Evolutionary conservation across 2,888 invertebrate genomes (phyloP).

Genomic region (Minunthozetes semirufus): DNA sequence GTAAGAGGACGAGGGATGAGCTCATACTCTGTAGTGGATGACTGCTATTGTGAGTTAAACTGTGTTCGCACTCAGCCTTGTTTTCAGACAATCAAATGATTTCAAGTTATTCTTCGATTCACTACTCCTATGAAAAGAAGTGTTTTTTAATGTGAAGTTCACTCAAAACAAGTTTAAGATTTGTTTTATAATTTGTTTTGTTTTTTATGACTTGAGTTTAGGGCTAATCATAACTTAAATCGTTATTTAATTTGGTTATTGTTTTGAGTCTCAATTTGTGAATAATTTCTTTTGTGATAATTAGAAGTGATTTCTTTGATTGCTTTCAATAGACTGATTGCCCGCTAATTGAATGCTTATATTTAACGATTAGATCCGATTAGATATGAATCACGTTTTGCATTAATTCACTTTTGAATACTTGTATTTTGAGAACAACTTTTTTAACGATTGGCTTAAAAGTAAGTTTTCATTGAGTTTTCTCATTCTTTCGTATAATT

Average conservation of each 20-base stretch:
- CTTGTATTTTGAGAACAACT: too few species aligned
- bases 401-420: background rate
- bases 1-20: background rate
- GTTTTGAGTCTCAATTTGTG: background rate
- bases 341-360: background rate
- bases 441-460: too few species aligned
- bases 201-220: background rate
- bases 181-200: background rate
- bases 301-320: background rate
- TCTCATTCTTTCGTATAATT: too few species aligned
- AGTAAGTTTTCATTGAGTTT: too few species aligned
- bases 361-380: background rate
- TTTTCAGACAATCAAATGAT: background rate
- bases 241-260: background rate
- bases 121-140: background rate
- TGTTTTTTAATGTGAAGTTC: background rate
- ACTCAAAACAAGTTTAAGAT: background rate
- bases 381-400: constrained; percentile 17
- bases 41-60: background rate
- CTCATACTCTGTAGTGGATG: background rate
- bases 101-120: constrained; percentile 13
- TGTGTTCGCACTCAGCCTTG: background rate
- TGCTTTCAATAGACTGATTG: too few species aligned
- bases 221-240: background rate
- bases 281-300: constrained; percentile 3